These are phyloP conservation scores for Leptobrachium leishanense DNA, from an alignment of 2,113 vertebrate genomes.

Conservation along the genomic window DNA sequence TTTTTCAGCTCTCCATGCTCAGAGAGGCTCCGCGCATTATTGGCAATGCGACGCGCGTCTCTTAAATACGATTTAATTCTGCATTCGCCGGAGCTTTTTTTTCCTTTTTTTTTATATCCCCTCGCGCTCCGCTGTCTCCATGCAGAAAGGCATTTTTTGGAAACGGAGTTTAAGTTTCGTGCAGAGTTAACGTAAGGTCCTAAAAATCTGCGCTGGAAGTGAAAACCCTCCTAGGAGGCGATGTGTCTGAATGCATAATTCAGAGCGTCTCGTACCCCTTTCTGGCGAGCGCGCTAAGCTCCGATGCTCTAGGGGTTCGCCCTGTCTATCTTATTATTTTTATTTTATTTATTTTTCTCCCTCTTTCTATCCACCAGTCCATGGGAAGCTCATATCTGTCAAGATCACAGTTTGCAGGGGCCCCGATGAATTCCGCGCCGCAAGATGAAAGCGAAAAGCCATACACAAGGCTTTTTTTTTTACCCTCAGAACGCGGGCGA, in stretches of 20 bases:
- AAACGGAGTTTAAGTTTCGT: no score
- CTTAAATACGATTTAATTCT: no score
- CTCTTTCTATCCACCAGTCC: slow-evolving; percentile 55
- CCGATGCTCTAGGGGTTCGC: slow-evolving; percentile 63
- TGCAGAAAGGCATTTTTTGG: no score
- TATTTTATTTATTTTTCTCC: background rate
- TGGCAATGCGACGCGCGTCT: no score
- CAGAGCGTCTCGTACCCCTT: slow-evolving; percentile 60
- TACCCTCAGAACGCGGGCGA: no score
- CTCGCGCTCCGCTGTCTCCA: no score
- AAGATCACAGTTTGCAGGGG: slow-evolving; percentile 62
- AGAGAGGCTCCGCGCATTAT: no score
- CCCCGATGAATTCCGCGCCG: slow-evolving; percentile 62
- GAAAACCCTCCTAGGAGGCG: slow-evolving; percentile 52
- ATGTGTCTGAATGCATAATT: slow-evolving; percentile 58
- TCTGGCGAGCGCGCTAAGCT: slow-evolving; percentile 61
- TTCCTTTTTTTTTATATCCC: no score
- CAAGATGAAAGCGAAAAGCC: slow-evolving; percentile 55
- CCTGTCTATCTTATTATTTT: slow-evolving; percentile 58
- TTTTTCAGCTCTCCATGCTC: no score
- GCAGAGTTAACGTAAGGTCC: background rate
- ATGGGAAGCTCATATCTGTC: slow-evolving; percentile 60
- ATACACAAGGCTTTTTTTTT: no score
- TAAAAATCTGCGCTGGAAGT: slow-evolving; percentile 29
- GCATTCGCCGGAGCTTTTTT: no score